Conservation (phyloP, 2,797 vertebrate genomes). For the Anableps anableps region DNA sequence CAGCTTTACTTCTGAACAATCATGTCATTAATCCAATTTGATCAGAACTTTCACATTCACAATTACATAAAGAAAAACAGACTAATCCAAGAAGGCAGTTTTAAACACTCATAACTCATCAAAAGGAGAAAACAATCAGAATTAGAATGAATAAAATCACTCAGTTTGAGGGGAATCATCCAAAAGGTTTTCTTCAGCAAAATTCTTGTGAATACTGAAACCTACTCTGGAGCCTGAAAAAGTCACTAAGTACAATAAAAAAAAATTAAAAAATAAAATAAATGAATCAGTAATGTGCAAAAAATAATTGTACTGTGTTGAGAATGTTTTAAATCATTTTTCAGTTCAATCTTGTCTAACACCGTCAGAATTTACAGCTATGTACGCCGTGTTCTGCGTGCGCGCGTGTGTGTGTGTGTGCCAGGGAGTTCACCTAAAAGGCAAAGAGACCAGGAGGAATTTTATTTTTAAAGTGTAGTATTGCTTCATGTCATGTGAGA, state of each 20-base stretch:
- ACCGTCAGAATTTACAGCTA: background rate
- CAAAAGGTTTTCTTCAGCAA: constrained; percentile 10
- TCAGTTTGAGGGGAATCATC: constrained; percentile 19
- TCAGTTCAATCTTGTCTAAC: background rate
- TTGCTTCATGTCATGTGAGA: constrained; percentile 50
- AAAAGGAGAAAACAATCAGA: background rate
- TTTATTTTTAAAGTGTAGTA: constrained; percentile 25
- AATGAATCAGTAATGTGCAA: background rate
- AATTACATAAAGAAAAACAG: background rate
- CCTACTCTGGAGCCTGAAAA: background rate
- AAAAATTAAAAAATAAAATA: background rate
- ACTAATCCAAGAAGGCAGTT: too few species aligned
- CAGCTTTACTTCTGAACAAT: constrained; percentile 9
- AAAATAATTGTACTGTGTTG: background rate
- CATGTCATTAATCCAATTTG: background rate
- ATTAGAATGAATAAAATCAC: background rate
- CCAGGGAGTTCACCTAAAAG: constrained; percentile 35
- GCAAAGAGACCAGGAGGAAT: constrained; percentile 34
- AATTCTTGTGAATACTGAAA: background rate
- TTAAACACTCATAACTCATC: background rate
- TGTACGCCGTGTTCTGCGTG: background rate
- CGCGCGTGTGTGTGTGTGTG: background rate
- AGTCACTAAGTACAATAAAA: background rate
- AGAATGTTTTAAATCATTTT: background rate
- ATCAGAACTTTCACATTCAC: background rate